A percentile compares a stretch with the other conserved stretches of the same genome.
Evolutionary conservation across 2,888 invertebrate species (phyloP).

Genomic region (Dryococelus australis): DNA sequence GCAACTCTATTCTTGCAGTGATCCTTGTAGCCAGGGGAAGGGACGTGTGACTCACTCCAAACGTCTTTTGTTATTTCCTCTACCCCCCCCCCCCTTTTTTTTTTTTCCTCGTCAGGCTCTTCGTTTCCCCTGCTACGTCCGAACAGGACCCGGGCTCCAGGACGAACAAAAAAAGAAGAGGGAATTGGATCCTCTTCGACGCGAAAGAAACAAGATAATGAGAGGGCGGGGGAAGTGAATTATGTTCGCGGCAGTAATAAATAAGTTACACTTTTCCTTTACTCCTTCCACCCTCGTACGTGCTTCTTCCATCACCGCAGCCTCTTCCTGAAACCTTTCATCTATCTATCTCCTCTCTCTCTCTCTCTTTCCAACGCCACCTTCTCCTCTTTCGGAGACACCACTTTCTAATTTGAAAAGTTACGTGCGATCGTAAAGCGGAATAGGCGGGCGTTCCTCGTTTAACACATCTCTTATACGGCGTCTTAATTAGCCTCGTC

Average conservation of each 20-base stretch:
- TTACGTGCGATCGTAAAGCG: neutral
- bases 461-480: neutral
- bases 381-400: neutral
- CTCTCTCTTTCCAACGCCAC: neutral
- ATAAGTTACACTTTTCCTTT: neutral
- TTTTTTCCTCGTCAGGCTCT: too few species aligned
- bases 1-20: too few species aligned
- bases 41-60: neutral
- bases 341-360: neutral
- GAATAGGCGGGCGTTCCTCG: neutral
- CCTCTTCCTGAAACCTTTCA: neutral
- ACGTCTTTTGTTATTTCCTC: neutral
- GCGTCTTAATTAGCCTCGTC: neutral
- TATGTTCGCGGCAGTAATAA: slow-evolving; percentile 5
- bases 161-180: neutral
- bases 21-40: neutral
- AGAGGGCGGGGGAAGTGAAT: slow-evolving; percentile 10
- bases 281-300: neutral
- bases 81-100: too few species aligned
- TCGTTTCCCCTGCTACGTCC: too few species aligned
- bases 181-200: neutral
- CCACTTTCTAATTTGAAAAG: slow-evolving; percentile 9
- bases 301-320: too few species aligned
- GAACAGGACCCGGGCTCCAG: too few species aligned
- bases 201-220: slow-evolving; percentile 9